Evolutionary conservation across 2,113 vertebrate species (phyloP).

Genomic region (Addax nasomaculatus): DNA sequence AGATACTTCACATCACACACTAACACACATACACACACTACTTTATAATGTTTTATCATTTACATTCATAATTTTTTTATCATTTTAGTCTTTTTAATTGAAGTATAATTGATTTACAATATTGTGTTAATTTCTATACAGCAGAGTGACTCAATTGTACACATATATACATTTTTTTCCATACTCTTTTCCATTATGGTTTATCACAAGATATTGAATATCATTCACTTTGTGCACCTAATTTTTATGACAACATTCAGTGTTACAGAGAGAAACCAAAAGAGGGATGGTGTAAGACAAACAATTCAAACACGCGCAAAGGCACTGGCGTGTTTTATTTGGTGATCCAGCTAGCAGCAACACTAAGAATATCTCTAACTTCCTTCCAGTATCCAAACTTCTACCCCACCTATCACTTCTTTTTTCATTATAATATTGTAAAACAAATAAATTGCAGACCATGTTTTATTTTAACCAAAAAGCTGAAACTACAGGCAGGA

Average conservation of each 20-base stretch:
- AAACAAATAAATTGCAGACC: background rate
- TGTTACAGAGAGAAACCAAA: background rate
- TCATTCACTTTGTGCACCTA: too few relatives aligned
- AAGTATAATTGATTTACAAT: background rate
- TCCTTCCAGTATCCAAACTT: background rate
- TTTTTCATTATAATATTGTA: background rate
- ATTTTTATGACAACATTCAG: background rate
- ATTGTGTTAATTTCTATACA: background rate
- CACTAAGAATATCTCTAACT: background rate
- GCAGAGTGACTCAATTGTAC: background rate
- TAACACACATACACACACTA: background rate
- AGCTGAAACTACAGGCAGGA: background rate
- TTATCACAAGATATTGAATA: background rate
- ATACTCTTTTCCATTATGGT: background rate
- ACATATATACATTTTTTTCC: background rate
- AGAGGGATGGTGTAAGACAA: background rate
- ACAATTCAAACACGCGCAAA: background rate
- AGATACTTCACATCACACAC: background rate
- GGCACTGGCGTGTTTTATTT: background rate
- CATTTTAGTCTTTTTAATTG: background rate
- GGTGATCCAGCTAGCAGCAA: background rate
- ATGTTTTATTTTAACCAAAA: constrained; percentile 14
- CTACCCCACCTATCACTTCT: background rate
- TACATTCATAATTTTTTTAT: background rate
- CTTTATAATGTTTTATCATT: background rate